Base-by-base conservation (phyloP, 2,797 vertebrate genomes). In the Lepilemur septentrionalis region DNA sequence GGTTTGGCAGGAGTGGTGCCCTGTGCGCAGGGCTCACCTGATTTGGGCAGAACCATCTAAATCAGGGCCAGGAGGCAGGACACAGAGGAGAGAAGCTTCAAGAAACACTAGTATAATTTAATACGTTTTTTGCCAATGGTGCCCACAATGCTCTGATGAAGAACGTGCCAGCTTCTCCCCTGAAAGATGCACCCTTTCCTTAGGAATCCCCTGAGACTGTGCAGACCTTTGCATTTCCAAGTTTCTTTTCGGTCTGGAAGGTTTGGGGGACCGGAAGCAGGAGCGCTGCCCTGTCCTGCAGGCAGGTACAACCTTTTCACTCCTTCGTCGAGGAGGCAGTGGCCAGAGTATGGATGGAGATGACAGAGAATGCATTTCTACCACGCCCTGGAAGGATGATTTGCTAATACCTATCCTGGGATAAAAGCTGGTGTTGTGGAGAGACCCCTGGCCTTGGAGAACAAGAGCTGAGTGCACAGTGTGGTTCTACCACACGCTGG, bases 1-100 rank as follows among this genome's bases (percentile, higher is more conserved):
- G 18, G 25, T 4, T 7, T 55, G 9, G 46, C 1, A n/a, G 18
- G 20, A 89, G 43, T 0, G 1, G 5, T 9, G 23, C 9, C 35
- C 35, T 52, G 30, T 5, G 0, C 4, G 13, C 59, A 70, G 61
- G 20, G 79, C 32, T 75, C 63, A 32, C 6, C n/a, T 13, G 5
- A 15, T 11, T 55, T 18, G 55, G 59, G 12, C 23, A 43, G 55
- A 52, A 89, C 4, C 32, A 13, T n/a, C 22, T n/a, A 18, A 41
- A 50, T 76, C 22, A 57, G n/a, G 30, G 76, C n/a, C n/a, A 65
- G n/a, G 18, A 52, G 22, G 83, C 52, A 93, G 63, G 69, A 18
- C 48, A 25, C 2, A 59, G 9, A 20, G 20, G 11, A 67, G 17
- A 38, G 73, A 57, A 30, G 17, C 30, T 41, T 48, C 9, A 52